These are phyloP conservation scores for Micronycteris hirsuta DNA, from an alignment of 2,113 vertebrate genomes.

Conservation along the genomic window DNA sequence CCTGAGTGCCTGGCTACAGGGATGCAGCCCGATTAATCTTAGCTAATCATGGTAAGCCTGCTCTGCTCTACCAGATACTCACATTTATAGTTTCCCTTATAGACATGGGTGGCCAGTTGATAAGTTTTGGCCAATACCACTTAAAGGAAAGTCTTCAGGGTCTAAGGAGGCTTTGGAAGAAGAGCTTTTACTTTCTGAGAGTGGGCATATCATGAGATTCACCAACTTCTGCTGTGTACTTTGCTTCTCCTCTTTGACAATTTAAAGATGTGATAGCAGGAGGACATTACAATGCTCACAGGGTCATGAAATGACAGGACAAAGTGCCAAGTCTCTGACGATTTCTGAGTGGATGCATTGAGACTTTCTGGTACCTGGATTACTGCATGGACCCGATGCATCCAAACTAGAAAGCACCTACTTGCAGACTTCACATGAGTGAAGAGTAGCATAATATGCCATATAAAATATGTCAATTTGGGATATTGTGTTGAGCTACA, in stretches of 20 bases:
- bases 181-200: neutral
- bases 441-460: neutral
- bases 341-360: neutral
- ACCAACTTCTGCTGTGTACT: neutral
- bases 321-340: neutral
- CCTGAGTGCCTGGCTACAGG: neutral
- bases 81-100: neutral
- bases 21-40: neutral
- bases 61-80: neutral
- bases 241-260: neutral
- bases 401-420: neutral
- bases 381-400: neutral
- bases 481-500: neutral
- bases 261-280: neutral
- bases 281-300: neutral
- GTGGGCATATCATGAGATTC: neutral
- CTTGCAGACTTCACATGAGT: neutral
- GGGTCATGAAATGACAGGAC: neutral
- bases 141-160: neutral
- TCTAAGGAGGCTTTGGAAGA: neutral
- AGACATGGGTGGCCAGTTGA: neutral
- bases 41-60: neutral
- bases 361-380: rapidly evolving
- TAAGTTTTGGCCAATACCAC: neutral
- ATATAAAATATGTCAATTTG: neutral